Evolutionary conservation across 2,113 vertebrate species (phyloP).

Genomic region (Cacatua alba): DNA sequence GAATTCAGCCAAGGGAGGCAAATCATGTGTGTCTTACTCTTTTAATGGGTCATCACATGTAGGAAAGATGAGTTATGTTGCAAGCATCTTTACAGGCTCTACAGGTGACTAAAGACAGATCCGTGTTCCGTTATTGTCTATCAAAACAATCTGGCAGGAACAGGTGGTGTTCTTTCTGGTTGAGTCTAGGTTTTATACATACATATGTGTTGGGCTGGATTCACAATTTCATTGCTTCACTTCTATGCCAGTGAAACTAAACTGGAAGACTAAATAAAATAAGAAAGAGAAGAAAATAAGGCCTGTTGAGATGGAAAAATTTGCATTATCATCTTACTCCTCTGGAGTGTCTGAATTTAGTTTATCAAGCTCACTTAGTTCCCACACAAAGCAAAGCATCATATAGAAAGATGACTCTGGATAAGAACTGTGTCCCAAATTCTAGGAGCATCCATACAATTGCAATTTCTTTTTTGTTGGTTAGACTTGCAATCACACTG

Average conservation of each 20-base stretch:
- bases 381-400: not conserved
- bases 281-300: not conserved
- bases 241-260: not conserved
- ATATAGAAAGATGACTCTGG: not conserved
- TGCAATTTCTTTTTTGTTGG: not conserved
- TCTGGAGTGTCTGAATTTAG: not conserved
- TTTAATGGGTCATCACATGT: rapidly evolving
- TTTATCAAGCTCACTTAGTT: not conserved
- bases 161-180: not conserved
- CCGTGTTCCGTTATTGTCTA: not conserved
- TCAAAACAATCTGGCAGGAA: not conserved
- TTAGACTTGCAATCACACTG: not conserved
- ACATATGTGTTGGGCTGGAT: not conserved
- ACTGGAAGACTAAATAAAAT: not conserved
- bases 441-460: not conserved
- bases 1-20: not conserved
- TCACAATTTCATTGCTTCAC: not conserved
- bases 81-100: not conserved
- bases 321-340: not conserved
- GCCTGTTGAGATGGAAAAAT: not conserved
- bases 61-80: not conserved
- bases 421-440: not conserved
- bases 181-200: not conserved
- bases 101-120: not conserved
- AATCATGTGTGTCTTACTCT: not conserved